Evolutionary conservation across 35 echinoderm and acorn worm species (phyloP).

Genomic region (Hemicentrotus pulcherrimus): DNA sequence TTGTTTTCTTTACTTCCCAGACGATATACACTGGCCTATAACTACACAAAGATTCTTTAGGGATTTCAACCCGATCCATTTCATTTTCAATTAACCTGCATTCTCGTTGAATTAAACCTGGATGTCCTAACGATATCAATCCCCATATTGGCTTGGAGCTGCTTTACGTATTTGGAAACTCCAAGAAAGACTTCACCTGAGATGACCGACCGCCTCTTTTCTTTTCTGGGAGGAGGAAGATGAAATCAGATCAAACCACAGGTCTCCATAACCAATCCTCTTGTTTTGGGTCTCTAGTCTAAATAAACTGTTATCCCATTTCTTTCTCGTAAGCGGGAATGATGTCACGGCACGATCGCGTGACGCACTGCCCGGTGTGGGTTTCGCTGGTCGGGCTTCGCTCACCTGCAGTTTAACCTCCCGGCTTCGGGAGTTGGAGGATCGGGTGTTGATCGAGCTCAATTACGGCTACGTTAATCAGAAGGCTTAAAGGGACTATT

Average conservation of each 20-base stretch:
- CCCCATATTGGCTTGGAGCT: neutral
- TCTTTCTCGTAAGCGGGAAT: neutral
- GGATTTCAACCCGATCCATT: too few relatives aligned
- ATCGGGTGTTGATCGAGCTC: neutral
- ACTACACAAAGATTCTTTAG: too few relatives aligned
- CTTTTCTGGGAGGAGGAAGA: neutral
- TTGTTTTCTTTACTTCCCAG: too few relatives aligned
- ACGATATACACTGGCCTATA: too few relatives aligned
- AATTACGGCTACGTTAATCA: neutral
- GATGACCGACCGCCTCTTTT: neutral
- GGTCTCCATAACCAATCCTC: neutral
- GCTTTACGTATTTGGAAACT: too few relatives aligned
- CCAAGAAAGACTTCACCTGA: too few relatives aligned
- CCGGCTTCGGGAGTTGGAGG: neutral
- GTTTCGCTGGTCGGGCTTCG: neutral
- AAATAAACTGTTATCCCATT: constrained; percentile 6
- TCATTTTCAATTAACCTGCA: neutral
- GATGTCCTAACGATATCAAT: neutral
- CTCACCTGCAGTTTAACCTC: neutral
- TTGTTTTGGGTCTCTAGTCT: neutral
- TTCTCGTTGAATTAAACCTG: neutral
- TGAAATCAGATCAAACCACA: neutral
- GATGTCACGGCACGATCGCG: neutral
- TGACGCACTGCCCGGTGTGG: neutral
- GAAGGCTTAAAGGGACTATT: neutral